These are phyloP conservation scores for Poeciliopsis occidentalis DNA, from an alignment of 2,113 vertebrate species.

Conservation along the genomic window DNA sequence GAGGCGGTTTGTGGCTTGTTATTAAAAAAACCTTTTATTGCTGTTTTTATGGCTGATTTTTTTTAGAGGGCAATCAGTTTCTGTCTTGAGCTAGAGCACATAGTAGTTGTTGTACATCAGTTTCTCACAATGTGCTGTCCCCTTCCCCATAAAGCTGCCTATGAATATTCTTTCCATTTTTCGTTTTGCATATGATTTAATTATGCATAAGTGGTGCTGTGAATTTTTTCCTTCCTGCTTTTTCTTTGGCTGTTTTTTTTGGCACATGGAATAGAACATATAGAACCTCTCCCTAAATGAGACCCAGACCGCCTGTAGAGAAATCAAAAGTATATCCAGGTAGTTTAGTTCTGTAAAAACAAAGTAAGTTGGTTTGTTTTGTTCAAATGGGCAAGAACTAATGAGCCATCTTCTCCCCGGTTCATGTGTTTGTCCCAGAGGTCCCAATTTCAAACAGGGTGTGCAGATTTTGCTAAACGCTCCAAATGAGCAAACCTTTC, in stretches of 20 bases:
- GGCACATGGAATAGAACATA: constrained; percentile 2
- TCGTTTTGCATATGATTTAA: constrained; percentile 54
- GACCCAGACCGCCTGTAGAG: constrained; percentile 4
- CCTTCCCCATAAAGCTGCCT: constrained; percentile 37
- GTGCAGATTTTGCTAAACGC: not conserved
- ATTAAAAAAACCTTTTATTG: not conserved
- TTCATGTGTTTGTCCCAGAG: constrained; percentile 2
- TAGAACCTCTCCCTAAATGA: not conserved
- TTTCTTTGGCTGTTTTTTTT: constrained; percentile 13
- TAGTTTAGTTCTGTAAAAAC: constrained; percentile 3
- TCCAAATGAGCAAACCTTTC: constrained; percentile 2
- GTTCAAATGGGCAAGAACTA: constrained; percentile 19
- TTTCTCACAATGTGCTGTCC: constrained; percentile 26
- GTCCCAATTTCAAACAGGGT: constrained; percentile 2
- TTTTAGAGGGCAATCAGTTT: constrained; percentile 11
- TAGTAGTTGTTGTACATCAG: not conserved
- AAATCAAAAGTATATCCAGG: constrained; percentile 15
- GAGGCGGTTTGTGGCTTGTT: not conserved
- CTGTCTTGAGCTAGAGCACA: constrained; percentile 11
- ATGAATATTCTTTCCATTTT: constrained; percentile 46
- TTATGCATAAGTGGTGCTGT: constrained; percentile 56
- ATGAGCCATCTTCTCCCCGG: not conserved
- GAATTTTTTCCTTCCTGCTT: no score
- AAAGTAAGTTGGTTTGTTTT: constrained; percentile 7
- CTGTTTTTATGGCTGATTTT: not conserved